phyloP scores from a whole-genome alignment of 2,797 vertebrate genomes.

The Remorina albescens region DNA sequence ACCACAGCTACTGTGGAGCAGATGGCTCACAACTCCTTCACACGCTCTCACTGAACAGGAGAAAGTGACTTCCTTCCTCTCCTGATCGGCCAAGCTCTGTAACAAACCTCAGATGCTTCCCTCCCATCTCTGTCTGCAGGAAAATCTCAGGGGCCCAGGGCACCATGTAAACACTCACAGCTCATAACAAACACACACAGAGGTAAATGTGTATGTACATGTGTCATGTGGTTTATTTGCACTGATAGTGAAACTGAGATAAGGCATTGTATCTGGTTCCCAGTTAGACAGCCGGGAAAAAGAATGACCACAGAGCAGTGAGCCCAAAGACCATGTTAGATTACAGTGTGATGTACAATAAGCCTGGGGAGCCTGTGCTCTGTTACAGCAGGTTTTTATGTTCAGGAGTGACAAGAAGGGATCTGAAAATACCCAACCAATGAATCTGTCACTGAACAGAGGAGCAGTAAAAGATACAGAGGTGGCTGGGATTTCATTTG shows the following conservation, averaged over 20 bases:
- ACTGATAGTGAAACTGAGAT: slow-evolving; percentile 69
- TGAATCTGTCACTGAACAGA: slow-evolving; percentile 1
- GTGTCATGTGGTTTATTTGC: slow-evolving; percentile 67
- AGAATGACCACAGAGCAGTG: slow-evolving; percentile 57
- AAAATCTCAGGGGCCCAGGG: slow-evolving; percentile 10
- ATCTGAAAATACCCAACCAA: slow-evolving; percentile 14
- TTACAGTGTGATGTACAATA: slow-evolving; percentile 32
- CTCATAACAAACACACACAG: slow-evolving; percentile 1
- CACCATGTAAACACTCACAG: slow-evolving; percentile 19
- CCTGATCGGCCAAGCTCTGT: slow-evolving; percentile 27
- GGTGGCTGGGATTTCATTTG: not conserved
- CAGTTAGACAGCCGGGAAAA: slow-evolving; percentile 63
- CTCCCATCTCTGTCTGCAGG: slow-evolving; percentile 34
- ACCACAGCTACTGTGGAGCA: slow-evolving; percentile 47
- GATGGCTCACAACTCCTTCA: slow-evolving; percentile 44
- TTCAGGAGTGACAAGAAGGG: slow-evolving; percentile 9
- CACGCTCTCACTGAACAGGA: slow-evolving; percentile 32
- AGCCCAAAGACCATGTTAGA: slow-evolving; percentile 48
- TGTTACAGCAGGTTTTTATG: slow-evolving; percentile 35
- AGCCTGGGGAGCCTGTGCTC: slow-evolving; percentile 25
- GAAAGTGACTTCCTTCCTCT: slow-evolving; percentile 63
- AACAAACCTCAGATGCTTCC: slow-evolving; percentile 37
- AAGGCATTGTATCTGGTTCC: slow-evolving; percentile 68
- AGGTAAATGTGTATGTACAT: slow-evolving; percentile 26
- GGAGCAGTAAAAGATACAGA: not conserved